These are phyloP conservation scores for Synanthedon tipuliformis DNA, from an alignment of 2,888 invertebrate genomes.

Conservation along the genomic window DNA sequence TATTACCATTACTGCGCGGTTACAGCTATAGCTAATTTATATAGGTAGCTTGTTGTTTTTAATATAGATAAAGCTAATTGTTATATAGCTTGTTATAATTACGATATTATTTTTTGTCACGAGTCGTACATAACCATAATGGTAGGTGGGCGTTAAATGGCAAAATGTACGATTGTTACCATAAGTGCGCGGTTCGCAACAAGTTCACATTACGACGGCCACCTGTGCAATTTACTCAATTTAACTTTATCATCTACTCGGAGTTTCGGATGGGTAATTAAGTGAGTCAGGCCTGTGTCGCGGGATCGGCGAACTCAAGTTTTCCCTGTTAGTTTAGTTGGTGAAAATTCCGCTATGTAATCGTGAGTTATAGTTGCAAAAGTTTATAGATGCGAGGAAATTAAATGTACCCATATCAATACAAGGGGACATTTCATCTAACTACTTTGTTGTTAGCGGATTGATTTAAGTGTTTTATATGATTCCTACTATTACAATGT, in stretches of 20 bases:
- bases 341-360: slow-evolving; percentile 14
- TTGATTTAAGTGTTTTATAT: too few relatives aligned
- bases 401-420: neutral
- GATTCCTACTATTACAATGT: too few relatives aligned
- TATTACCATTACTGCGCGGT: too few relatives aligned
- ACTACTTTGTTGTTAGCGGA: neutral
- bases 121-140: slow-evolving; percentile 1
- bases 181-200: slow-evolving; percentile 20
- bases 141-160: slow-evolving; percentile 25
- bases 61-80: too few relatives aligned
- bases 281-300: slow-evolving; percentile 26
- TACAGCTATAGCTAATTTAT: too few relatives aligned
- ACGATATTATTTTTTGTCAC: too few relatives aligned
- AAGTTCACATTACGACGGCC: slow-evolving; percentile 22
- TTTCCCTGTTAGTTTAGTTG: slow-evolving; percentile 16
- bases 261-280: slow-evolving; percentile 43
- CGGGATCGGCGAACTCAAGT: slow-evolving; percentile 17
- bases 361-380: slow-evolving; percentile 17
- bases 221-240: slow-evolving; percentile 52
- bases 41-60: too few relatives aligned
- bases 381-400: slow-evolving; percentile 7
- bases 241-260: slow-evolving; percentile 46
- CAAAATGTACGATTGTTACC: slow-evolving; percentile 25
- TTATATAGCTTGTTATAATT: too few relatives aligned
- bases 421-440: neutral